A percentile compares a stretch with the other conserved stretches of the same genome.
phyloP scores from a whole-genome alignment of 2,113 vertebrate genomes.

The Probosciger aterrimus region DNA sequence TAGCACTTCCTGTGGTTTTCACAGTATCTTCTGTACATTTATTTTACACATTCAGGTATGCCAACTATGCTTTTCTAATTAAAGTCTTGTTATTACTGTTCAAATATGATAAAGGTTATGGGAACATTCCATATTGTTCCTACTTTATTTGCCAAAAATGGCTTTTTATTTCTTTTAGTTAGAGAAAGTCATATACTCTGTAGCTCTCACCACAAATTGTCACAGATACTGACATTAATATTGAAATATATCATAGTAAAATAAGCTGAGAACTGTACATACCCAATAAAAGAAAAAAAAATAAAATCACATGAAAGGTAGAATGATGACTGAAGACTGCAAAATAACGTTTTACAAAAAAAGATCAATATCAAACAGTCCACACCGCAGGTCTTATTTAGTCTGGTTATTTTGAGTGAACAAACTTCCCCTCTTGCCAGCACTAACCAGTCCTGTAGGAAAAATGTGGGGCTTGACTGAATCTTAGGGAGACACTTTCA shows the following conservation, averaged over 20 bases:
- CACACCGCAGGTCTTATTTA: not conserved
- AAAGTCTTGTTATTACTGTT: not conserved
- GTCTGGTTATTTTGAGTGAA: not conserved
- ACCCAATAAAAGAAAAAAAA: not conserved
- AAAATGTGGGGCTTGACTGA: not conserved
- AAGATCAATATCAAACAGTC: not conserved
- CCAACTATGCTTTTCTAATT: not conserved
- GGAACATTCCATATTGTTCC: accelerated
- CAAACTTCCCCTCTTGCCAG: not conserved
- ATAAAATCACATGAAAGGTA: not conserved
- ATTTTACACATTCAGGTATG: not conserved
- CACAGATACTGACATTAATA: not conserved
- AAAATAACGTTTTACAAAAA: not conserved
- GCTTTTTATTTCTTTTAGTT: not conserved
- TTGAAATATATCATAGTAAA: not conserved
- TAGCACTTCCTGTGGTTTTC: not conserved
- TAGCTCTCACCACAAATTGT: not conserved
- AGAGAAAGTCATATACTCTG: not conserved
- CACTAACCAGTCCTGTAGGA: not conserved
- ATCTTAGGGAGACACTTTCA: not conserved
- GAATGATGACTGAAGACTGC: not conserved
- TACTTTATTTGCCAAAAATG: not conserved
- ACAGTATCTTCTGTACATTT: not conserved
- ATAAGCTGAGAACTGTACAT: not conserved
- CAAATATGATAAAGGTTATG: not conserved